A percentile compares a stretch with the other conserved stretches of the same genome.
Conservation (phyloP, 2,797 vertebrate genomes). For the Mormyrus hasselquistii region DNA sequence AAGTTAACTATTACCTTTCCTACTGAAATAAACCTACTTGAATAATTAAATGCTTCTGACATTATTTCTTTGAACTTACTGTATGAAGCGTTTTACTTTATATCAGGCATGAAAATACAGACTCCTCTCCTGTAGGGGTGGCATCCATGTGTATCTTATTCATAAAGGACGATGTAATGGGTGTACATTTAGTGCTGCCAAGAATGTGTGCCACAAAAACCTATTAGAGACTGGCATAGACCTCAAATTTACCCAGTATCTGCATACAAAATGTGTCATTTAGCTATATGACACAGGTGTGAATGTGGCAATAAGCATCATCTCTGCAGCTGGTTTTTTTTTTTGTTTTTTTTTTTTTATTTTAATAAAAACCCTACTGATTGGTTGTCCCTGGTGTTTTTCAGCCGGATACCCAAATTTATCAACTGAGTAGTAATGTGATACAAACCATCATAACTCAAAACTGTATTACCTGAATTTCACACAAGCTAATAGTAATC, state of each 20-base stretch:
- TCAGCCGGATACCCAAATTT: background rate
- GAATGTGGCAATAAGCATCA: background rate
- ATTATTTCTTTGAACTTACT: constrained; percentile 1
- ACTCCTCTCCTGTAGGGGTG: background rate
- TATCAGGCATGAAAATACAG: background rate
- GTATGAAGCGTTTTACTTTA: background rate
- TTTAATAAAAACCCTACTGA: background rate
- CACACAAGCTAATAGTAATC: background rate
- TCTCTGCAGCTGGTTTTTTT: background rate
- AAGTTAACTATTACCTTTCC: constrained; percentile 33
- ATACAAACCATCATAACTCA: background rate
- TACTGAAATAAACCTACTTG: constrained; percentile 40
- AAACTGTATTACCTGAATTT: background rate
- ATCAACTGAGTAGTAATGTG: background rate
- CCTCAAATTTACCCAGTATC: background rate
- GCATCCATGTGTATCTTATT: background rate
- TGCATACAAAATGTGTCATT: background rate
- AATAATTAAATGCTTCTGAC: constrained; percentile 30
- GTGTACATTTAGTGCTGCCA: background rate
- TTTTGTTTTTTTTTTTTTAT: background rate
- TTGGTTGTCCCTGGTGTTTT: background rate
- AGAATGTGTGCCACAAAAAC: background rate
- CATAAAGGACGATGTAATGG: background rate
- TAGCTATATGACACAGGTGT: background rate
- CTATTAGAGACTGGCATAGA: background rate